Conservation (phyloP, 2,888 invertebrate genomes). For the Andrena hattorfiana region DNA sequence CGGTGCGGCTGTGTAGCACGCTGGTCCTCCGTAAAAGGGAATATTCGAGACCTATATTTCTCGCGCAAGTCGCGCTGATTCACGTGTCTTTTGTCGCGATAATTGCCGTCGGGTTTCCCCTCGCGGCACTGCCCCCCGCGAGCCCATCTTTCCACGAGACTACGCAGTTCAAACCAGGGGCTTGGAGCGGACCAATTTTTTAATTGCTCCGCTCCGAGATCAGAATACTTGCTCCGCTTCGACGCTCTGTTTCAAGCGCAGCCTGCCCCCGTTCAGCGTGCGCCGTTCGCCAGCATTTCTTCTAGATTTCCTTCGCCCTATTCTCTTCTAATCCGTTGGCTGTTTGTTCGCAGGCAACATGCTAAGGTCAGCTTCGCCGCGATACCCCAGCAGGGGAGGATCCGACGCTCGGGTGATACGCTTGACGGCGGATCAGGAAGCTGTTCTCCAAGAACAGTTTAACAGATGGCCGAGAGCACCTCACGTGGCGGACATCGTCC, state of each 20-base stretch:
- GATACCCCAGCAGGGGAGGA: slow-evolving; percentile 39
- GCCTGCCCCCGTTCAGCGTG: no score
- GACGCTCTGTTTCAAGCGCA: no score
- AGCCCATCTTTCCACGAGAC: not conserved
- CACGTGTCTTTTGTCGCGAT: slow-evolving; percentile 60
- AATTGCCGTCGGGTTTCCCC: slow-evolving; percentile 33
- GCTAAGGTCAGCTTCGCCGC: slow-evolving; percentile 60
- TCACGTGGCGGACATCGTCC: slow-evolving; percentile 85
- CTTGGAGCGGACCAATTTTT: no score
- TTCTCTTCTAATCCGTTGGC: not conserved
- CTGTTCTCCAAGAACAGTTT: slow-evolving; percentile 86
- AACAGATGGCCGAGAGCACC: slow-evolving; percentile 85
- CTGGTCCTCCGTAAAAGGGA: slow-evolving; percentile 58
- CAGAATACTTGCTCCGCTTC: no score
- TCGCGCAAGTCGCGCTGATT: slow-evolving; percentile 57
- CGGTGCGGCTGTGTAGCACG: slow-evolving; percentile 8
- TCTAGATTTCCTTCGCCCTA: no score
- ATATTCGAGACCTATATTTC: slow-evolving; percentile 58
- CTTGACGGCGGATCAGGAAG: slow-evolving; percentile 84
- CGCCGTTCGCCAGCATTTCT: no score
- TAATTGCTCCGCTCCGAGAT: no score
- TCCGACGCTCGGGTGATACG: slow-evolving; percentile 74
- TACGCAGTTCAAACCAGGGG: no score
- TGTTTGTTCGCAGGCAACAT: slow-evolving; percentile 44
- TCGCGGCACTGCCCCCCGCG: not conserved